Evolutionary conservation across 1,140 invertebrate species (phyloP).

Genomic region (Bombus breviceps): DNA sequence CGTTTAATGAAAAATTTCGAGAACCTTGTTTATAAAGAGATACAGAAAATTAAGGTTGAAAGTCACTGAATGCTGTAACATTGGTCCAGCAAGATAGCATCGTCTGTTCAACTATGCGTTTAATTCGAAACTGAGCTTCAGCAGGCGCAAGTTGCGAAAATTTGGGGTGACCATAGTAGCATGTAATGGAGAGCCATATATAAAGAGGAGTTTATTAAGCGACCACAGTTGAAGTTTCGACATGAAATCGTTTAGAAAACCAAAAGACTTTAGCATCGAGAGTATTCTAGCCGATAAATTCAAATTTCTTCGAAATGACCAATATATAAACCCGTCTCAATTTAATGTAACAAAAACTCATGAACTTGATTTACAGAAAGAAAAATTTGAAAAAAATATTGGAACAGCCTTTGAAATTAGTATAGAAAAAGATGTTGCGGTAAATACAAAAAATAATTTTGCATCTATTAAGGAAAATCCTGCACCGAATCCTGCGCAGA

Average conservation of each 20-base stretch:
- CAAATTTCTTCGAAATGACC: neutral
- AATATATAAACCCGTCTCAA: neutral
- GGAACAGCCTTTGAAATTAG: neutral
- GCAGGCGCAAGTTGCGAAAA: conserved; percentile 16
- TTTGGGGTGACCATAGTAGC: conserved; percentile 28
- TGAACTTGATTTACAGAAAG: neutral
- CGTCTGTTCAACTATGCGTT: conserved; percentile 79
- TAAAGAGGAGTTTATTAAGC: conserved; percentile 43
- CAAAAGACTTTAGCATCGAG: conserved; percentile 75
- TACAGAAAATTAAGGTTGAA: conserved; percentile 14
- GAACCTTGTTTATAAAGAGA: neutral
- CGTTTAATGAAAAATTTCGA: neutral
- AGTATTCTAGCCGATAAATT: conserved; percentile 58
- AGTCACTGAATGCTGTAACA: conserved; percentile 28
- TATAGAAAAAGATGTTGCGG: neutral
- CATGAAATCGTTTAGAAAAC: conserved; percentile 8
- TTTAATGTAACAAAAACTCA: too few relatives aligned
- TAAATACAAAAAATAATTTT: neutral
- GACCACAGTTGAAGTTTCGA: conserved; percentile 28
- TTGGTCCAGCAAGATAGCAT: conserved; percentile 76
- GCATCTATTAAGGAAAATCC: neutral
- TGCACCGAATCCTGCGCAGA: neutral
- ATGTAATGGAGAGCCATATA: conserved; percentile 29
- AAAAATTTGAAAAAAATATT: neutral
- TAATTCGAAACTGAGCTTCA: conserved; percentile 74